Conservation (phyloP, 2,888 invertebrate species). For the Pyrrhosoma nymphula region DNA sequence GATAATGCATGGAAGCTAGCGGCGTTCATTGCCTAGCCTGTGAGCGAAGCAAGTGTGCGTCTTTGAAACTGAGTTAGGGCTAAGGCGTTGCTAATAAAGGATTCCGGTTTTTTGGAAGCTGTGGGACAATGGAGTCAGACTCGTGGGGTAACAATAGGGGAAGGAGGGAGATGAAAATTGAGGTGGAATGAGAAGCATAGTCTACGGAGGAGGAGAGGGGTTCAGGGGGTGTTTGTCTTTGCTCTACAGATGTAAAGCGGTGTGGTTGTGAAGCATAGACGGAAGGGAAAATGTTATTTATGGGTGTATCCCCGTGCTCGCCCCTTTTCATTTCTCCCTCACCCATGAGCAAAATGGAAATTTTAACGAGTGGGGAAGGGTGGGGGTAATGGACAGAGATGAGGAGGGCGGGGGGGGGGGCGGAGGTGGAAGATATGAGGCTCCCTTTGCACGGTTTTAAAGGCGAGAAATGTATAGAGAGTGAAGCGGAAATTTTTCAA, state of each 20-base stretch:
- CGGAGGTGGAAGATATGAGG: not conserved
- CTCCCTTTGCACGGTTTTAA: not conserved
- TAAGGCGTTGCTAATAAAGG: not conserved
- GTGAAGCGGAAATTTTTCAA: not conserved
- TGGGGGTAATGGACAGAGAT: constrained; percentile 17
- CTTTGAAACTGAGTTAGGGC: not conserved
- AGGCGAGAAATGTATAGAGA: not conserved
- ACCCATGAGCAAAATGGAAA: not conserved
- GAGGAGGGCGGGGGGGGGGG: not conserved
- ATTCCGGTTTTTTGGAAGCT: not conserved
- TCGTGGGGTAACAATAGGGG: not conserved
- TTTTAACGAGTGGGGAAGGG: not conserved
- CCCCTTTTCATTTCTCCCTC: not conserved
- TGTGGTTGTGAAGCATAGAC: not conserved
- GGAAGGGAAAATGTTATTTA: constrained; percentile 14
- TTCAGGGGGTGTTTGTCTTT: not conserved
- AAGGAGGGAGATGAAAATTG: not conserved
- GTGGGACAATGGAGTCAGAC: not conserved
- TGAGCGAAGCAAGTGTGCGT: not conserved
- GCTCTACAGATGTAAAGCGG: constrained; percentile 11
- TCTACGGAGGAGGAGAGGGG: not conserved
- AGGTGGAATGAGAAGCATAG: not conserved
- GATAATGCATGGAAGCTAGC: not conserved
- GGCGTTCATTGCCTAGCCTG: not conserved
- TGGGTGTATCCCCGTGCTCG: not conserved